Evolutionary conservation across 1,140 invertebrate genomes (phyloP).

Genomic region (Chironomus tepperi): DNA sequence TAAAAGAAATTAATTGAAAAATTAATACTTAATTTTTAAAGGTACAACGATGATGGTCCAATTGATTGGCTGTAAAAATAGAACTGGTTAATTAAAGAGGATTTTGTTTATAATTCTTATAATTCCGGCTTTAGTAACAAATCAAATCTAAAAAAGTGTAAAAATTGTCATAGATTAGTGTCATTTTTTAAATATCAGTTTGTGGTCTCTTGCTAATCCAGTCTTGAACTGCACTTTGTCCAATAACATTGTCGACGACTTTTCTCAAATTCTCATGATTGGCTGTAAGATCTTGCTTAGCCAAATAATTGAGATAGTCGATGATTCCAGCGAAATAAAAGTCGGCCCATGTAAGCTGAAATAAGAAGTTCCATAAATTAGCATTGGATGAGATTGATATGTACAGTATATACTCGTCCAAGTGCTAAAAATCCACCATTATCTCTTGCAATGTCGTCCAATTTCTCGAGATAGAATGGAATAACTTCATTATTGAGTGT

Average conservation of each 20-base stretch:
- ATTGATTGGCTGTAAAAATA: background rate
- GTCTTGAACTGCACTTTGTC: slow-evolving; percentile 50
- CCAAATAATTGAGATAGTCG: slow-evolving; percentile 51
- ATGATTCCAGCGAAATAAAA: slow-evolving; percentile 50
- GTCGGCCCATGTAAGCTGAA: slow-evolving; percentile 58
- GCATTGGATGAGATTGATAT: background rate
- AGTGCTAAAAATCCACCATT: slow-evolving; percentile 49
- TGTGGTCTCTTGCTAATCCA: slow-evolving; percentile 55
- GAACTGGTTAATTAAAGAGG: background rate
- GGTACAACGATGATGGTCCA: background rate
- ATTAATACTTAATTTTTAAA: slow-evolving; percentile 10
- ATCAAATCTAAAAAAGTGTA: slow-evolving; percentile 1
- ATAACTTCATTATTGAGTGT: slow-evolving; percentile 43
- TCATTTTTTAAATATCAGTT: slow-evolving; percentile 45
- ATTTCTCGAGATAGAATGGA: slow-evolving; percentile 50
- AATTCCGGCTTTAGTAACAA: slow-evolving; percentile 1
- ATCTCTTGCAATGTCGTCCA: slow-evolving; percentile 46
- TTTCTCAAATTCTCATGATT: slow-evolving; percentile 48
- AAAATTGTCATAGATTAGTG: background rate
- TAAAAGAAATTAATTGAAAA: background rate
- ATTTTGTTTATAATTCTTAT: background rate
- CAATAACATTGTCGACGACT: slow-evolving; percentile 45
- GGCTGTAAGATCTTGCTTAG: slow-evolving; percentile 45
- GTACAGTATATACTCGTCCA: slow-evolving; percentile 38
- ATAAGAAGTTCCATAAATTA: slow-evolving; percentile 28